Base-by-base conservation (phyloP, 2,797 vertebrate genomes). In the Mormyrus proboscirostris region DNA sequence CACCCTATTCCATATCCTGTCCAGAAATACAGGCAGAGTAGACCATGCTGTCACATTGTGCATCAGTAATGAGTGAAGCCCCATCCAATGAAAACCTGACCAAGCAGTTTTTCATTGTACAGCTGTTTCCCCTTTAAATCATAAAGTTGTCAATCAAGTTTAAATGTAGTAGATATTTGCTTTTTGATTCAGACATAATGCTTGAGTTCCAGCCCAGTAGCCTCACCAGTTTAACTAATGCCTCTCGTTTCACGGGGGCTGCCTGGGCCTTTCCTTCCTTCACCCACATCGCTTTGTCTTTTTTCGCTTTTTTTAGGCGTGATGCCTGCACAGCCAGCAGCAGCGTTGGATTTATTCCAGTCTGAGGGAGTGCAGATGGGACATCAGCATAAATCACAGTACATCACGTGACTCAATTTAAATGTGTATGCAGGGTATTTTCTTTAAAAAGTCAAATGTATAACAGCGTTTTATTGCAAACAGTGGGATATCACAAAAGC, bases 341-440 rank as follows among this genome's bases (percentile, higher is more conserved):
- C 62, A 92, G 76, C n/a, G 93, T 92, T 0, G 98, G 97, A 93
- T 98, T 95, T 2, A 99, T 94, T 19, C 97, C 97, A 0, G 97
- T 99, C 98, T 99, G 94, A 50, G 69, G 90, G 55, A 69, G 14
- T 2, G 38, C 14, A 57, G 44, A 33, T 33, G 62, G 25, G 62
- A 69, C 10, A 12, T 14, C 62, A 33, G 29, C 88, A 89, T 76
- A 86, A 16, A 59, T 10, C 29, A 65, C 53, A 65, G 10, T 5
- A 76, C 44, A 47, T 50, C 22, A 88, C 16, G 33, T 51, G 44
- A 65, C 53, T 65, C 6, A 82, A 3, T 5, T 33, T 19, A 2
- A 49, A 14, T 49, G 29, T 44, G 14, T 65, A 57, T 62, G 57
- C 55, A 6, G 16, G 55, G 44, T 22, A 57, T 47, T 53, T 51